Evolutionary conservation across 2,113 vertebrate genomes (phyloP), one percentile per base, ranked within the genome.

Genomic region (Periophthalmus modestus): DNA sequence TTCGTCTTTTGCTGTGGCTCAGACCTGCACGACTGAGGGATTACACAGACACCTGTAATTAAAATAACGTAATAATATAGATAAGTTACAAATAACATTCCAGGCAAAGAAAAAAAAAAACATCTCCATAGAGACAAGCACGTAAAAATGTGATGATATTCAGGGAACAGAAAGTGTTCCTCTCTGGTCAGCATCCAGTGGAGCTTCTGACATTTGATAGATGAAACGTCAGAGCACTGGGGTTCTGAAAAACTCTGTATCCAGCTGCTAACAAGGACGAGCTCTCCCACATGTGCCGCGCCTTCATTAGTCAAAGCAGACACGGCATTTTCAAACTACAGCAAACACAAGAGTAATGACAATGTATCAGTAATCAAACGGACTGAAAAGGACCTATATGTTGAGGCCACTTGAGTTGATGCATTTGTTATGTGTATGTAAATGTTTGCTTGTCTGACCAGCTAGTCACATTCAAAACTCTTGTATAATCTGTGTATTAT

Each of bases 251-350:
- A 67, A 16, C 66, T 16, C 46, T 12, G 9, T 9, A 43, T 65
- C 62, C 66, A 67, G 39, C 66, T 67, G 66, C 66, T 67, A 67
- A 67, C 66, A 67, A 67, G 66, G 66, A 67, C 43, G 21, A 24
- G 46, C 66, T 24, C 43, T 2, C 34, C 21, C 33, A 66, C 39
- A 23, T 5, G 13, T 67, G 43, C 39, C 36, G 4, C 4, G 19
- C 66, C 15, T 48, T 43, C 66, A 67, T 67, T 67, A 67, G 39
- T 67, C 46, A 67, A 67, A 67, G 3, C 39, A 21, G 19, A 14
- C 65, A 2, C 24, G 39, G 39, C 65, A 66, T 66, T 67, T 23
- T 47, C 39, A 67, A 24, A 48, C 39, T 13, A 1, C 36, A 10
- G 46, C 39, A 21, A 23, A 10, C 39, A 48, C n/a, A 67, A 16